Conservation (phyloP, 2,797 vertebrate species). For the Rousettus madagascariensis region DNA sequence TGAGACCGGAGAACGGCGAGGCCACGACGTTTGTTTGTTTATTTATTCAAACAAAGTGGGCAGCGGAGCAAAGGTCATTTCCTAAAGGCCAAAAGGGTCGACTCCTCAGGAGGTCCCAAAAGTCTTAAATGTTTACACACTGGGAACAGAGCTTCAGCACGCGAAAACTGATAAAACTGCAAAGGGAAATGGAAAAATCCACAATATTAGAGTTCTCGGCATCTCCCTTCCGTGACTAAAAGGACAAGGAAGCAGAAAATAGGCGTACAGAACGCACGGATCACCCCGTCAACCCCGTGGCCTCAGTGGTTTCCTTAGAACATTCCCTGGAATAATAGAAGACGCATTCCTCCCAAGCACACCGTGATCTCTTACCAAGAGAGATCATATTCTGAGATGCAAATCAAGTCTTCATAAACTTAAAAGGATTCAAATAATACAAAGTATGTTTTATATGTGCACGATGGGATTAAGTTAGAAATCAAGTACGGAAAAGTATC, state of each 20-base stretch:
- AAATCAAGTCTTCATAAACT: neutral
- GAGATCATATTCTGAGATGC: neutral
- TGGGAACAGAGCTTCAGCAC: neutral
- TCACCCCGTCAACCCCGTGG: neutral
- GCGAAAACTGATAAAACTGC: neutral
- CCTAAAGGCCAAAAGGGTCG: neutral
- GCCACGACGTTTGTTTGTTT: no score
- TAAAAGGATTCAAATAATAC: neutral
- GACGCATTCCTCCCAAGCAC: neutral
- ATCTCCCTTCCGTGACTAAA: neutral
- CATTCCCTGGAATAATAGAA: neutral
- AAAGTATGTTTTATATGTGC: neutral
- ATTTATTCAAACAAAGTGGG: neutral
- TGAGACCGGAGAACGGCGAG: neutral
- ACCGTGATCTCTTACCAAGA: neutral
- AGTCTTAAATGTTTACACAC: neutral
- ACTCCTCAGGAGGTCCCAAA: neutral
- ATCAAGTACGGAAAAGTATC: neutral
- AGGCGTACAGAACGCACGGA: neutral
- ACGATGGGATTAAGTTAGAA: neutral
- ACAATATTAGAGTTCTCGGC: neutral
- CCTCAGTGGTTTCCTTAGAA: neutral
- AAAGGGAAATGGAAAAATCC: neutral
- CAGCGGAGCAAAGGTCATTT: neutral
- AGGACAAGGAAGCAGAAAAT: neutral